A percentile compares a stretch with the other conserved stretches of the same genome.
Evolutionary conservation across 2,888 invertebrate genomes (phyloP).

Genomic region (Euplagia quadripunctaria): DNA sequence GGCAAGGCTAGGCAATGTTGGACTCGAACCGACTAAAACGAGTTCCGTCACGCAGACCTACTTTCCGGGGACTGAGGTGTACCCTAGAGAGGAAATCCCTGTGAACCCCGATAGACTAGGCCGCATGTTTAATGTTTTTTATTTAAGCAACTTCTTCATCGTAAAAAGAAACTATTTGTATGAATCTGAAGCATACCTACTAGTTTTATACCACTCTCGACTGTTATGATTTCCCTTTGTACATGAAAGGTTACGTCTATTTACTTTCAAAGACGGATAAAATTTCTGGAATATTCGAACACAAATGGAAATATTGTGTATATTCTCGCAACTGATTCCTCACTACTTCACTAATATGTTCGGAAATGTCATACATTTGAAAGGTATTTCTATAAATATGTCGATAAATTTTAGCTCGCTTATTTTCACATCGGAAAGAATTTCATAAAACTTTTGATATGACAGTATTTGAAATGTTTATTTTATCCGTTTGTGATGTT

Average conservation of each 20-base stretch:
- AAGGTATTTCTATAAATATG: slow-evolving; percentile 3
- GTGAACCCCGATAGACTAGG: too few species aligned
- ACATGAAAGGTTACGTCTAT: background rate
- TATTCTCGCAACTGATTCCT: background rate
- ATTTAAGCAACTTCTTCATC: too few species aligned
- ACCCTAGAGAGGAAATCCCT: too few species aligned
- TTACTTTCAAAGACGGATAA: slow-evolving; percentile 16
- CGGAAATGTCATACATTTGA: slow-evolving; percentile 20
- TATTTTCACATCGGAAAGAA: too few species aligned
- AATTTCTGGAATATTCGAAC: slow-evolving; percentile 25
- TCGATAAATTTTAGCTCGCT: too few species aligned
- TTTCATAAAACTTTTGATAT: slow-evolving; percentile 9
- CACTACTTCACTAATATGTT: background rate
- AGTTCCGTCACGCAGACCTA: too few species aligned
- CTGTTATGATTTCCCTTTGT: background rate
- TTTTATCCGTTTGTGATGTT: slow-evolving; percentile 18
- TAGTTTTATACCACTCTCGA: background rate
- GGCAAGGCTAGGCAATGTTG: too few species aligned
- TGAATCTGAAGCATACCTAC: background rate
- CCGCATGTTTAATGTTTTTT: too few species aligned
- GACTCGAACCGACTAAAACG: too few species aligned
- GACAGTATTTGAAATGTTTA: slow-evolving; percentile 36
- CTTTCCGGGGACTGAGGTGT: too few species aligned
- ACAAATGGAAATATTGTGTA: background rate
- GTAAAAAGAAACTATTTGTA: too few species aligned